Evolutionary conservation across 2,113 vertebrate species (phyloP).

Genomic region (Chlorodrepanis virens): DNA sequence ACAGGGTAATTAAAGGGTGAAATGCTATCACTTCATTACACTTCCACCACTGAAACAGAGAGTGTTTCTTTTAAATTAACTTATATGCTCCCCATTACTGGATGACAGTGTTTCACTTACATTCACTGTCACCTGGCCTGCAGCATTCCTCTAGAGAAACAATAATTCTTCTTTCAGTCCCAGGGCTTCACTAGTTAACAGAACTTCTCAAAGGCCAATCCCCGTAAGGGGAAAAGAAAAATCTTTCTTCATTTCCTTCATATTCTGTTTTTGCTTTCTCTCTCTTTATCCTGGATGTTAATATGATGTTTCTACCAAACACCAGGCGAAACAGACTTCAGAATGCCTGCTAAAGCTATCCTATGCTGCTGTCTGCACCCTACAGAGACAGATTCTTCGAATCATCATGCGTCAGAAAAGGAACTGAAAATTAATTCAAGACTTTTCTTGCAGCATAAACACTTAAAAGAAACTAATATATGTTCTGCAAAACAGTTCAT

Average conservation of each 20-base stretch:
- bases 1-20: not conserved
- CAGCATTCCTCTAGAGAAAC: constrained; percentile 54
- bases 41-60: not conserved
- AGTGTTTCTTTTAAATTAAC: not conserved
- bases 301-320: not conserved
- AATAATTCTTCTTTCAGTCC: constrained; percentile 60
- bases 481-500: constrained; percentile 34
- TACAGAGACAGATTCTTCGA: not conserved
- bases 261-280: not conserved
- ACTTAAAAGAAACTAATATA: not conserved
- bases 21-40: not conserved
- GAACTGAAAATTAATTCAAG: not conserved
- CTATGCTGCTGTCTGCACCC: not conserved
- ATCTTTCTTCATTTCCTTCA: not conserved
- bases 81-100: not conserved
- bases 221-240: constrained; percentile 23
- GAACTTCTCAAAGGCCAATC: constrained; percentile 62
- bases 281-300: not conserved
- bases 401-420: not conserved
- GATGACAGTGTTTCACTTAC: constrained; percentile 29
- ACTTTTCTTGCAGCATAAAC: not conserved
- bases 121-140: constrained; percentile 46
- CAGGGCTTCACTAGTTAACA: constrained; percentile 64
- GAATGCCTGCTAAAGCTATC: not conserved
- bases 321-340: not conserved